phyloP scores from a whole-genome alignment of 2,888 invertebrate genomes.

The Alloplasta piceator region DNA sequence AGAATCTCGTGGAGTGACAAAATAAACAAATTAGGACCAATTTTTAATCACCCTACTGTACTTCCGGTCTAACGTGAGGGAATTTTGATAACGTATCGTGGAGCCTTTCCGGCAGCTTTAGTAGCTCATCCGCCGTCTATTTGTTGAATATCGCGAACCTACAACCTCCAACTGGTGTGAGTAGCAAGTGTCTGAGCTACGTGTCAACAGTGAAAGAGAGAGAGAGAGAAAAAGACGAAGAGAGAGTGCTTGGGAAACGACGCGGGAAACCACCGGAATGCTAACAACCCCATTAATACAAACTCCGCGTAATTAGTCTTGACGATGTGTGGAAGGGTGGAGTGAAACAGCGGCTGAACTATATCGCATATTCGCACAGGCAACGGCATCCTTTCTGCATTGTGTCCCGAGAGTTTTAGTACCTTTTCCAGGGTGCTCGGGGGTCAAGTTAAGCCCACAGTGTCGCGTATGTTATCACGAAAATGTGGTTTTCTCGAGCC shows the following conservation, averaged over 20 bases:
- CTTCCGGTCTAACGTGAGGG: constrained; percentile 36
- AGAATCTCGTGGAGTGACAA: no score
- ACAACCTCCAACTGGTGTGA: constrained; percentile 32
- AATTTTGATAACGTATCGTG: constrained; percentile 50
- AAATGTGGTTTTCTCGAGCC: neutral
- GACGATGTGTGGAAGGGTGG: constrained; percentile 56
- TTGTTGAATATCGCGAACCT: constrained; percentile 1
- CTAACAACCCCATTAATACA: constrained; percentile 79
- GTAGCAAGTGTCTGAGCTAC: constrained; percentile 26
- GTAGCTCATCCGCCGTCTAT: constrained; percentile 8
- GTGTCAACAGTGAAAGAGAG: neutral
- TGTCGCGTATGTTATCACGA: constrained; percentile 23
- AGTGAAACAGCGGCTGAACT: constrained; percentile 4
- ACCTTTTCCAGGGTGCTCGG: constrained; percentile 9
- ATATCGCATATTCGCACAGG: constrained; percentile 9
- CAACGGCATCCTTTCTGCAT: constrained; percentile 18
- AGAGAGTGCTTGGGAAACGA: constrained; percentile 61
- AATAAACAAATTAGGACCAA: neutral
- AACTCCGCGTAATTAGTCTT: constrained; percentile 77
- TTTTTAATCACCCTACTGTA: constrained; percentile 15
- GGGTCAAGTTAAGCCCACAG: constrained; percentile 8
- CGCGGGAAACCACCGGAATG: constrained; percentile 71
- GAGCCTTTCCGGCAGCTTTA: constrained; percentile 34
- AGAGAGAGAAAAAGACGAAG: constrained; percentile 8
- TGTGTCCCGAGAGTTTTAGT: constrained; percentile 34